A percentile compares a stretch with the other conserved stretches of the same genome.
Evolutionary conservation across 2,888 invertebrate genomes (phyloP).

Genomic region (Eubasilissa splendida): DNA sequence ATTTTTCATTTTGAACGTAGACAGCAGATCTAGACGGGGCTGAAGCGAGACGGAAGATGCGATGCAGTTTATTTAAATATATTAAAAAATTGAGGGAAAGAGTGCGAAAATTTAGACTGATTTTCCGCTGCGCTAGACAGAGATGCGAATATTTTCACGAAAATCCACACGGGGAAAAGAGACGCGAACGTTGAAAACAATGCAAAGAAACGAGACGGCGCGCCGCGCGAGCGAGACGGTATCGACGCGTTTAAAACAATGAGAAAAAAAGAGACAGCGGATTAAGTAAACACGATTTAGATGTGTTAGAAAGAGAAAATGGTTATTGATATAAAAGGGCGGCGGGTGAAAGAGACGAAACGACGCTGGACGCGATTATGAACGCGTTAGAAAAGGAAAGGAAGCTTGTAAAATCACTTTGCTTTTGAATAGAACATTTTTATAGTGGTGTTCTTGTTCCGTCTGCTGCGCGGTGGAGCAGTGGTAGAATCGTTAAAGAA

Average conservation of each 20-base stretch:
- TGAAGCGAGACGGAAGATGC: background rate
- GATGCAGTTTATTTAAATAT: constrained; percentile 5
- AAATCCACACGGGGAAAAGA: background rate
- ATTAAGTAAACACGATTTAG: constrained; percentile 26
- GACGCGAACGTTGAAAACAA: background rate
- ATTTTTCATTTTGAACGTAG: too few species aligned
- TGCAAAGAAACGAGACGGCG: background rate
- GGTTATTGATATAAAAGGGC: background rate
- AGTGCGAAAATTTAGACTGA: background rate
- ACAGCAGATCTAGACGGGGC: background rate
- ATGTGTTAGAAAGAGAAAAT: background rate
- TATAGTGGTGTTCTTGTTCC: constrained; percentile 19
- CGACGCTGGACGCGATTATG: background rate
- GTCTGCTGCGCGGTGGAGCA: constrained; percentile 12
- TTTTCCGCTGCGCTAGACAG: constrained; percentile 7
- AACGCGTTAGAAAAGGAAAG: constrained; percentile 5
- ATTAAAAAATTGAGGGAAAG: background rate
- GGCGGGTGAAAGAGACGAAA: background rate
- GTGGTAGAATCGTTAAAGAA: background rate
- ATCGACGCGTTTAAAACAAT: background rate
- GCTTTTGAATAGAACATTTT: constrained; percentile 26
- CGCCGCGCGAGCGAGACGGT: background rate
- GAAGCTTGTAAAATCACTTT: constrained; percentile 35
- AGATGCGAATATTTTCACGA: background rate
- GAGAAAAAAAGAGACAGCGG: background rate